Base-by-base conservation (phyloP, 2,113 vertebrate genomes). In the Microcebus lehilahytsara region DNA sequence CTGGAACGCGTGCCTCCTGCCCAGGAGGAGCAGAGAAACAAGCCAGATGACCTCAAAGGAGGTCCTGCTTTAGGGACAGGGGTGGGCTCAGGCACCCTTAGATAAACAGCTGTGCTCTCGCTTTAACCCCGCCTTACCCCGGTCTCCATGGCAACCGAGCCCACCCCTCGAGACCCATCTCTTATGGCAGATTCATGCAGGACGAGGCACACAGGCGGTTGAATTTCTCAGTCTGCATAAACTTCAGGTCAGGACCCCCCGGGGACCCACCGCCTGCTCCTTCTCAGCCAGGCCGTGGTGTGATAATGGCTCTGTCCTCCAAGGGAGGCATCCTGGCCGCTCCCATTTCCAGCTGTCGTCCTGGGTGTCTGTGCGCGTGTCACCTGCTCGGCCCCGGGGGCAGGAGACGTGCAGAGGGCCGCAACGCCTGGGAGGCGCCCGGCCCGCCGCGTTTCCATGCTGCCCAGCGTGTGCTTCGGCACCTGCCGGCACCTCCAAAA, bases 131-230 rank as follows among this genome's bases (percentile, higher is more conserved):
- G 51, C 74, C 89, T 89, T 79, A 85, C 86, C 93, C 86, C 27
- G 3, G 64, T 97, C 95, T 95, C 97, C 64, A 89, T 97, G 89
- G 92, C 95, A 97, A 97, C 96, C 78, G 40, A 75, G 37, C 72
- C 89, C 83, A 92, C 67, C 96, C 96, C 74, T 8, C 46, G 92
- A 89, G 92, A 95, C 62, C 83, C 86, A 77, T 94, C 92, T 89
- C 51, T 89, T 83, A 87, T 93, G 91, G 92, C 92, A 75, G 69
- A 89, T 89, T 92, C 96, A 62, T 83, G 85, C 89, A 95, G 93
- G 84, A 98, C 95, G 91, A 69, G 94, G 71, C 88, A 80, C 95
- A 92, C 34, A 75, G 95, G 66, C 71, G 66, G 75, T 92, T 83
- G 84, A 74, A 92, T 95, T 97, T 94, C 89, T 84, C 95, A 40